These are phyloP conservation scores for Adelosebastes latens DNA, from an alignment of 2,797 vertebrate genomes.

Conservation along the genomic window DNA sequence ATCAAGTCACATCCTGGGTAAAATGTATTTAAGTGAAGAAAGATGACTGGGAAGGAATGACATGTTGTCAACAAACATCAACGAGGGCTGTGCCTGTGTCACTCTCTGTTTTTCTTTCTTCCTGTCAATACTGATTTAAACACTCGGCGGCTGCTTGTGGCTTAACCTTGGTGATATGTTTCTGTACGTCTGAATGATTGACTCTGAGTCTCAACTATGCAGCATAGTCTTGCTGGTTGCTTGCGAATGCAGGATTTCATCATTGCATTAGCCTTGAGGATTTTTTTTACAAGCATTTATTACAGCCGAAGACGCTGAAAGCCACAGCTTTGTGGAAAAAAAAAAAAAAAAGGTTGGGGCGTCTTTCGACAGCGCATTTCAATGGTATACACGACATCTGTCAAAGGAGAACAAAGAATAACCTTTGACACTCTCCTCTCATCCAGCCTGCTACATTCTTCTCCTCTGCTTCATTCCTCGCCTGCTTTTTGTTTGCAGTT, in stretches of 20 bases:
- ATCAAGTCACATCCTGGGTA: conserved; percentile 1
- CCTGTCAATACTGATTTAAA: conserved; percentile 9
- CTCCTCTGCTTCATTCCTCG: conserved; percentile 31
- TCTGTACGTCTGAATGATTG: neutral
- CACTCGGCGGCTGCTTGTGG: neutral
- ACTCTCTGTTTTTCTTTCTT: neutral
- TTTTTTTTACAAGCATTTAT: conserved; percentile 11
- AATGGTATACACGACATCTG: conserved; percentile 30
- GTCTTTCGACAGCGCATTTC: conserved; percentile 32
- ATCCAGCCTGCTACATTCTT: conserved; percentile 42
- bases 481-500: conserved; percentile 65
- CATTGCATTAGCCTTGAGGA: conserved; percentile 30
- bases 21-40: conserved; percentile 19
- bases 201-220: neutral
- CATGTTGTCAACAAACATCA: conserved; percentile 14
- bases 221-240: neutral
- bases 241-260: conserved; percentile 19
- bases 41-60: neutral
- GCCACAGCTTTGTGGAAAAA: conserved; percentile 7
- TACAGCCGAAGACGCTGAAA: neutral
- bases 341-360: neutral
- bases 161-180: neutral
- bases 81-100: neutral
- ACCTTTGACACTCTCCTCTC: conserved; percentile 60
- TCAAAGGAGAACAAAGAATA: conserved; percentile 66